These are phyloP conservation scores for Neostethus bicornis DNA, from an alignment of 2,797 vertebrate species.

Conservation along the genomic window DNA sequence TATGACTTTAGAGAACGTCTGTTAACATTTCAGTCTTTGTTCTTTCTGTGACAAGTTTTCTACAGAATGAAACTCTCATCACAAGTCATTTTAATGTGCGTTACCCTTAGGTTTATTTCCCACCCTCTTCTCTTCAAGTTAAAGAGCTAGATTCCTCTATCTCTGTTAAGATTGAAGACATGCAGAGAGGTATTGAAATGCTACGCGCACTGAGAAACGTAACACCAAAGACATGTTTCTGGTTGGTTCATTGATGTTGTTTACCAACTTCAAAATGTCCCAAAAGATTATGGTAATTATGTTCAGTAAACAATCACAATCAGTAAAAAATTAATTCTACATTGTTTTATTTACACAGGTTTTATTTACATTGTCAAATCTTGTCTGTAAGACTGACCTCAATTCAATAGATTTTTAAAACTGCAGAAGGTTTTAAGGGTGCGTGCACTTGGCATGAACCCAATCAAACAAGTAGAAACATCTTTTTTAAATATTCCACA, in stretches of 20 bases:
- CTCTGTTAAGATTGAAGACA: neutral
- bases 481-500: constrained; percentile 2
- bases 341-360: no score
- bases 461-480: neutral
- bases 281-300: neutral
- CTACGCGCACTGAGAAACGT: no score
- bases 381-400: no score
- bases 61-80: neutral
- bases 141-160: neutral
- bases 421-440: no score
- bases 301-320: no score
- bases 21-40: neutral
- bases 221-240: no score
- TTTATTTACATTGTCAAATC: no score
- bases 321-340: no score
- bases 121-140: neutral
- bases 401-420: no score
- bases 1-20: neutral
- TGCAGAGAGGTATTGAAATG: neutral
- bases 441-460: no score
- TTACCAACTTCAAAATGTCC: neutral
- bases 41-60: neutral
- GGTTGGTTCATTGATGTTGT: no score
- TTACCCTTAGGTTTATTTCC: neutral
- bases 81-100: neutral